Conservation (phyloP, 2,888 invertebrate species). For the Lysandra bellargus region DNA sequence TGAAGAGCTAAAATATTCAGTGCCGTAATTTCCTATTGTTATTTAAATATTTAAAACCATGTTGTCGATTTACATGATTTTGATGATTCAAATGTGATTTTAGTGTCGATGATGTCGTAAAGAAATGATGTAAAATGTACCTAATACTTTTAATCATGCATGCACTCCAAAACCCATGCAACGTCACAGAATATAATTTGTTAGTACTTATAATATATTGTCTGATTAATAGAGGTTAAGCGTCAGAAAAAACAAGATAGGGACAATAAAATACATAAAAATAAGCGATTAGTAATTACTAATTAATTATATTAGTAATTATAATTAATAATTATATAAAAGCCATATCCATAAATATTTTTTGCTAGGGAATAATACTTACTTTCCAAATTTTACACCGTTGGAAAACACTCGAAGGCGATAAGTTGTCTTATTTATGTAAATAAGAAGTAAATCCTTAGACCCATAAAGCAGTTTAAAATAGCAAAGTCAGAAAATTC, state of each 20-base stretch:
- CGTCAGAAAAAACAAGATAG: background rate
- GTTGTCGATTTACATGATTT: background rate
- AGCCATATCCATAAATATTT: conserved; percentile 19
- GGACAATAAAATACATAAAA: background rate
- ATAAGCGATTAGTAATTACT: conserved; percentile 11
- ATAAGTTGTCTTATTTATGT: background rate
- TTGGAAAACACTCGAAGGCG: background rate
- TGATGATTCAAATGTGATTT: background rate
- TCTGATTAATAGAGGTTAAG: background rate
- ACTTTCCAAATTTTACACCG: conserved; percentile 9
- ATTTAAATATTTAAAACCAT: background rate
- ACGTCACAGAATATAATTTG: background rate
- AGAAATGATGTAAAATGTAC: background rate
- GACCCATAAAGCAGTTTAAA: conserved; percentile 25
- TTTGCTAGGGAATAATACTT: conserved; percentile 21
- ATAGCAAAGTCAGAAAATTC: background rate
- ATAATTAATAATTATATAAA: background rate
- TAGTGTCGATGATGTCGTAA: background rate
- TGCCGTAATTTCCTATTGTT: background rate
- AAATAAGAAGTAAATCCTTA: conserved; percentile 2
- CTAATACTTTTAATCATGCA: background rate
- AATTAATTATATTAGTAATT: too few relatives aligned
- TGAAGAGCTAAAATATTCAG: background rate
- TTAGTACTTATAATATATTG: background rate
- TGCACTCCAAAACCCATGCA: background rate